These are phyloP conservation scores for Saccostrea echinata DNA, from an alignment of 1,140 invertebrate genomes.

Conservation along the genomic window DNA sequence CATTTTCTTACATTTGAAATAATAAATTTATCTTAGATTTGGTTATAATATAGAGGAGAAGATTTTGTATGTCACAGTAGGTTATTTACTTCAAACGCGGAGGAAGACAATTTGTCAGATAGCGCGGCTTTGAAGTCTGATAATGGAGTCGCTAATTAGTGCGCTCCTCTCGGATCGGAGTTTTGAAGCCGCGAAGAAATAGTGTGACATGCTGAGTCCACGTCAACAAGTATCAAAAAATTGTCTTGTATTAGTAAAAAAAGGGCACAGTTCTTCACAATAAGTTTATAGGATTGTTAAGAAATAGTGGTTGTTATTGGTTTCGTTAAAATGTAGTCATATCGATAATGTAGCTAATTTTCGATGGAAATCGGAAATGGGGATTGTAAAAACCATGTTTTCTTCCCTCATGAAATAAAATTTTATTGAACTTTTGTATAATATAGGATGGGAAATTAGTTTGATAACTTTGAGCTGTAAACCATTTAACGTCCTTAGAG, in stretches of 20 bases:
- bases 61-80: constrained; percentile 13
- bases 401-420: not conserved
- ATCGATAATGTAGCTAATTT: constrained; percentile 28
- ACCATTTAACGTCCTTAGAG: not conserved
- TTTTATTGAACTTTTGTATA: not conserved
- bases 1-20: not conserved
- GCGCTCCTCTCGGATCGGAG: not conserved
- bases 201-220: not conserved
- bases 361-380: not conserved
- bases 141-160: constrained; percentile 32
- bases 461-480: not conserved
- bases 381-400: not conserved
- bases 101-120: constrained; percentile 28
- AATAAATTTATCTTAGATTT: constrained; percentile 17
- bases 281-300: not conserved
- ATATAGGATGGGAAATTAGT: not conserved
- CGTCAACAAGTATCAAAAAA: not conserved
- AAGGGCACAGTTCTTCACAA: not conserved
- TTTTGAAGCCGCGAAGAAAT: constrained; percentile 1
- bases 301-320: not conserved
- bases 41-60: not conserved
- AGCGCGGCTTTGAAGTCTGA: not conserved
- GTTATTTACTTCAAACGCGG: constrained; percentile 12
- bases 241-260: not conserved
- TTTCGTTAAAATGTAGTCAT: not conserved